A percentile compares a stretch with the other conserved stretches of the same genome.
phyloP scores from a whole-genome alignment of 1,140 invertebrate genomes.

The Octopus sinensis region DNA sequence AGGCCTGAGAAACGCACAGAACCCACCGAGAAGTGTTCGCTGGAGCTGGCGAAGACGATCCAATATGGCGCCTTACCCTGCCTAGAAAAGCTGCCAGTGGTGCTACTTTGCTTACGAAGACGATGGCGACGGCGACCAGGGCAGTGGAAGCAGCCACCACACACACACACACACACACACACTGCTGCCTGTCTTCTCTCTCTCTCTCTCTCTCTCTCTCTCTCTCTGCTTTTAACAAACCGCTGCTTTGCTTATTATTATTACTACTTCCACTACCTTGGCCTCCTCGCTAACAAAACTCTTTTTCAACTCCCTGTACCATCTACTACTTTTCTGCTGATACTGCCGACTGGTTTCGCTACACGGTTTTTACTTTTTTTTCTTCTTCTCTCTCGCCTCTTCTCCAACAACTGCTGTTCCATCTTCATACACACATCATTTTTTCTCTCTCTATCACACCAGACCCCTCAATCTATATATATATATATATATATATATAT shows the following conservation, averaged over 20 bases:
- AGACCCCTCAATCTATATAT: too few relatives aligned
- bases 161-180: neutral
- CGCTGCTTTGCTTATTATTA: neutral
- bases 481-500: too few relatives aligned
- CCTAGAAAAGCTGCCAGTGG: neutral
- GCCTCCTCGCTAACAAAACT: too few relatives aligned
- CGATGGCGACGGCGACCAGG: neutral
- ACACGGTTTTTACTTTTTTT: too few relatives aligned
- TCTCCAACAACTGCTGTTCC: too few relatives aligned
- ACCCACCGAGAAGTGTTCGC: neutral
- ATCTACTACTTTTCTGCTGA: too few relatives aligned
- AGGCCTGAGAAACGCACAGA: neutral
- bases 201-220: neutral
- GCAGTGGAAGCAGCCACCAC: neutral
- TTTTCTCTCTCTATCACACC: too few relatives aligned
- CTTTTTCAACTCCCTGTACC: too few relatives aligned
- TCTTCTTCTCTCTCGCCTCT: too few relatives aligned
- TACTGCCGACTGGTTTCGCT: too few relatives aligned
- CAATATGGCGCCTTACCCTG: slow-evolving; percentile 4
- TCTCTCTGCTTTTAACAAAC: neutral
- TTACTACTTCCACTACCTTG: too few relatives aligned
- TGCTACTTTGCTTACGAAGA: neutral
- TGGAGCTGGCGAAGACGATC: neutral
- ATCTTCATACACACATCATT: too few relatives aligned
- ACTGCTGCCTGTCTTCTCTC: neutral